These are phyloP conservation scores for Netelia virgata DNA, from an alignment of 2,888 invertebrate species.

Conservation along the genomic window DNA sequence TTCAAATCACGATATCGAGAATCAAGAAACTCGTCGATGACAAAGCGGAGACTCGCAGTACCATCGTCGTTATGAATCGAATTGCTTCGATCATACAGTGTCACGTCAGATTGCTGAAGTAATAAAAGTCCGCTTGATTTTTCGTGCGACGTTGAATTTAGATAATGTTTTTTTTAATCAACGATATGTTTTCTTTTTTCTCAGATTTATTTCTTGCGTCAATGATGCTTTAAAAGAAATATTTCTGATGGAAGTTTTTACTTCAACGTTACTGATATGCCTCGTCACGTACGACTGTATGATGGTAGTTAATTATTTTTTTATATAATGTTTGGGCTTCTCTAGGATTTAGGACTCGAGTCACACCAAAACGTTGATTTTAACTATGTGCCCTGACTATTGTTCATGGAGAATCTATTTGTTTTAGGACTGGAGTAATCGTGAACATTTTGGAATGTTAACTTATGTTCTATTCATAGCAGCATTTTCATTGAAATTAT, in stretches of 20 bases:
- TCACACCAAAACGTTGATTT: no score
- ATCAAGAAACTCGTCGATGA: conserved; percentile 43
- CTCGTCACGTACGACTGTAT: conserved; percentile 78
- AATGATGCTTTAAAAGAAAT: conserved; percentile 73
- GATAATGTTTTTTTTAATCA: neutral
- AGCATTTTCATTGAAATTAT: conserved; percentile 27
- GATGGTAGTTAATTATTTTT: conserved; percentile 71
- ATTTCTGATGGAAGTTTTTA: conserved; percentile 77
- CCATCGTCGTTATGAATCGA: conserved; percentile 36
- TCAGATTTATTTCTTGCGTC: conserved; percentile 68
- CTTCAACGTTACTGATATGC: conserved; percentile 79
- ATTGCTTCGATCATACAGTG: conserved; percentile 63
- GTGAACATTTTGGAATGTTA: conserved; percentile 9
- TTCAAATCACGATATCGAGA: conserved; percentile 47
- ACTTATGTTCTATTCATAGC: conserved; percentile 16
- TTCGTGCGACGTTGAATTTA: neutral
- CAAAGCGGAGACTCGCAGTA: neutral
- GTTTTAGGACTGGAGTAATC: conserved; percentile 42
- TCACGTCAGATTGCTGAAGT: conserved; percentile 73
- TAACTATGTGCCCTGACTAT: neutral
- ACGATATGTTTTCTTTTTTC: neutral
- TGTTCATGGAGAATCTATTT: neutral
- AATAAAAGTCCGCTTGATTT: conserved; percentile 61
- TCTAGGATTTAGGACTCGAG: no score
- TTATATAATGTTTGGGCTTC: neutral